Base-by-base conservation (phyloP, 1,140 invertebrate genomes). In the Hestina assimilis region DNA sequence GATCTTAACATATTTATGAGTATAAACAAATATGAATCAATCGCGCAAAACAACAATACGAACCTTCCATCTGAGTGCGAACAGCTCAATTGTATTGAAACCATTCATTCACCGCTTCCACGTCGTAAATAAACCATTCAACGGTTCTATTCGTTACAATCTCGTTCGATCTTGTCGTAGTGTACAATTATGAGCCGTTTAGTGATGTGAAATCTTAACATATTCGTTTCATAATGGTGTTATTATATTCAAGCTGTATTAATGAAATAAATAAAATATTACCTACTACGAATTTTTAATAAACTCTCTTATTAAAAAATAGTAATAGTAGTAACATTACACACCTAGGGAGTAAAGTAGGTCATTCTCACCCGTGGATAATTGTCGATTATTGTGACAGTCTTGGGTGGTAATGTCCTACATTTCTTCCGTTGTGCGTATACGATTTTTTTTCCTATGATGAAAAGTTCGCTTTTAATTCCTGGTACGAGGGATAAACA, bases 21-120 rank as follows among this genome's bases (percentile, higher is more conserved):
- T 8, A 24, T 29, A 53, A 29, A 31, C 17, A 53, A 35, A 38
- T 26, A 51, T 20, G 8, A 41, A 42, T 38, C 20, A 50, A 38
- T 23, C 40, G 23, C 8, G 38, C 14, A 48, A 12, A 43, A 53
- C 43, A 42, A 52, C 12, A 33, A 48, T 19, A 43, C 48, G 29
- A 19, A n/a, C 17, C 47, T 38, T 53, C 47, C 42, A 53, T 59
- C 57, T 40, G 52, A 66, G 69, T 64, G 63, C 54, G 62, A 74
- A 77, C 65, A 72, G 43, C 65, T 75, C 72, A 75, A 74, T 77
- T 56, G 59, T 59, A 69, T 69, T 61, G 43, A 59, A 52, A 35
- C 35, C 63, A 64, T 70, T 73, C 68, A 74, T 50, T 67, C 66
- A 47, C 68, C 66, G 59, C 71, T 65, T 67, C 64, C 57, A 74